Percentiles rank a stretch among this genome's conserved stretches.
Evolutionary conservation across 2,113 vertebrate genomes (phyloP).

Genomic region (Alligator sinensis): DNA sequence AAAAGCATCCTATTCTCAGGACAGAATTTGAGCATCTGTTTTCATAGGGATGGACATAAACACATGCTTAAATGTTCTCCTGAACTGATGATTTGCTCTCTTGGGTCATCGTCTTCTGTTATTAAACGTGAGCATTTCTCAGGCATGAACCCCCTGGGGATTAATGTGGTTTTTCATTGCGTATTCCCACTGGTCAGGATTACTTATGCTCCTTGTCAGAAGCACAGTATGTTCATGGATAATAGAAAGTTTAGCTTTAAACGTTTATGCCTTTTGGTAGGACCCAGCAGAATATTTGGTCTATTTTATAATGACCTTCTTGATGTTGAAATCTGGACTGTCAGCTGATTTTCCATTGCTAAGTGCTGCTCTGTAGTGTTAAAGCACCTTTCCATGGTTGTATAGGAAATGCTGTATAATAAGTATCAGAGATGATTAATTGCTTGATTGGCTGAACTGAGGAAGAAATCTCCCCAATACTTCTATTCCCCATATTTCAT

Average conservation of each 20-base stretch:
- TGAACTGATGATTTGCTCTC: background rate
- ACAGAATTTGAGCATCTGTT: background rate
- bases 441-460: background rate
- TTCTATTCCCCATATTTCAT: background rate
- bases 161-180: slow-evolving; percentile 6
- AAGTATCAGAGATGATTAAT: background rate
- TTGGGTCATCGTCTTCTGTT: background rate
- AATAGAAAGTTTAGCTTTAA: slow-evolving; percentile 26
- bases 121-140: slow-evolving; percentile 1
- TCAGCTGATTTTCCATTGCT: background rate
- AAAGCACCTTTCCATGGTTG: background rate
- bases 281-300: slow-evolving; percentile 3
- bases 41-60: slow-evolving; percentile 2
- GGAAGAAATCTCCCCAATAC: background rate
- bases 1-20: background rate
- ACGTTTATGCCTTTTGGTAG: background rate
- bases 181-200: slow-evolving; percentile 11
- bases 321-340: background rate
- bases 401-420: background rate
- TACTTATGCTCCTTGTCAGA: slow-evolving; percentile 41
- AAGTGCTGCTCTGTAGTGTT: background rate
- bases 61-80: background rate
- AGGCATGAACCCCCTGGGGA: background rate
- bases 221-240: background rate
- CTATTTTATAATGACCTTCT: slow-evolving; percentile 1